Conservation (phyloP, 2,888 invertebrate genomes). For the Alentia gelatinosa region DNA sequence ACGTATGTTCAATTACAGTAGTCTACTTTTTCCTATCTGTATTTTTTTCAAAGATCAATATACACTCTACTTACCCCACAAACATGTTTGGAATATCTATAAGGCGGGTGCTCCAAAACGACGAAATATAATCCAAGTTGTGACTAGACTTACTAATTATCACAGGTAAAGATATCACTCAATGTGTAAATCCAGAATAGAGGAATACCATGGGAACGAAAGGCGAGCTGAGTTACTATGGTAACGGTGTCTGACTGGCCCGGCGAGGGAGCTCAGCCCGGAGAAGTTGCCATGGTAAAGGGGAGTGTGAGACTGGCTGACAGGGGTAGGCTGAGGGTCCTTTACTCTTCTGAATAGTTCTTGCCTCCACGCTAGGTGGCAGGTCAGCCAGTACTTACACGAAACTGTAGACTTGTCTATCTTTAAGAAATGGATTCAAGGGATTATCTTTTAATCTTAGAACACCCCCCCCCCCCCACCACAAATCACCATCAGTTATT, state of each 20-base stretch:
- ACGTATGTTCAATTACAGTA: too few species aligned
- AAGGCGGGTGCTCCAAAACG: not conserved
- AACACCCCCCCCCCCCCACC: too few species aligned
- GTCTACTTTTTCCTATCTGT: too few species aligned
- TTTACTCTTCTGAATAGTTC: too few species aligned
- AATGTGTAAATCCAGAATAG: not conserved
- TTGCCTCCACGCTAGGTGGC: not conserved
- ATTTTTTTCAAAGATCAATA: not conserved
- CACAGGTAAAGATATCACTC: not conserved
- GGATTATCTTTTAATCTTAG: too few species aligned
- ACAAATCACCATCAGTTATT: too few species aligned
- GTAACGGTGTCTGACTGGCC: not conserved
- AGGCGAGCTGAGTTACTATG: constrained; percentile 37
- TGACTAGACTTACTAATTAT: not conserved
- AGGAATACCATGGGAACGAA: not conserved
- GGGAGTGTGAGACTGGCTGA: not conserved
- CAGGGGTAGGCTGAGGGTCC: not conserved
- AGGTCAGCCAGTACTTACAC: not conserved
- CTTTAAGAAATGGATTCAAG: too few species aligned
- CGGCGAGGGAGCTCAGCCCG: constrained; percentile 22
- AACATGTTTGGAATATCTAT: not conserved
- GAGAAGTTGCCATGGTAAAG: constrained; percentile 31
- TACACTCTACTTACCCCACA: constrained; percentile 15
- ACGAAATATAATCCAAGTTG: not conserved
- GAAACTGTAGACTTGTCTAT: too few species aligned